A percentile compares a stretch with the other conserved stretches of the same genome.
Conservation (phyloP, 30 jellyfish, hydroid and myxozoan species). For the Nemopilema nomurai region DNA sequence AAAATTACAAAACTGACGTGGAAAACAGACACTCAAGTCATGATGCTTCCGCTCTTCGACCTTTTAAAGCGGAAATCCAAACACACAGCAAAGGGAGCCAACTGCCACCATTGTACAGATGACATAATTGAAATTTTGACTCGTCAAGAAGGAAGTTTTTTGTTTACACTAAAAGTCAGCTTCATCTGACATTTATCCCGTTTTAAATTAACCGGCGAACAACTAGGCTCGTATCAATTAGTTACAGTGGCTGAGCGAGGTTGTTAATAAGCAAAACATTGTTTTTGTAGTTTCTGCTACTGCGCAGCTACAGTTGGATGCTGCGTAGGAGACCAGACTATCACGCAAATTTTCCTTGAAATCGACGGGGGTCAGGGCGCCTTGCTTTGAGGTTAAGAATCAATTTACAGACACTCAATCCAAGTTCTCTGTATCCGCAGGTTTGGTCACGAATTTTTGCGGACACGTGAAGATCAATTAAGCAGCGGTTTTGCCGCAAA, state of each 20-base stretch:
- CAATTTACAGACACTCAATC: not conserved
- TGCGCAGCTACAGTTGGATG: not conserved
- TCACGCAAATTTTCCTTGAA: not conserved
- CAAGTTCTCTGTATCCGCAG: not conserved
- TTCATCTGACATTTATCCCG: not conserved
- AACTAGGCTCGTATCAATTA: not conserved
- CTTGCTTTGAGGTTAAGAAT: not conserved
- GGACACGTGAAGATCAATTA: not conserved
- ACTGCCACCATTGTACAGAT: not conserved
- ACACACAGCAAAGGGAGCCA: not conserved
- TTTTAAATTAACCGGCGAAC: too few relatives aligned
- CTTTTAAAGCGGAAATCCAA: not conserved
- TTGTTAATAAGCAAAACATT: too few relatives aligned
- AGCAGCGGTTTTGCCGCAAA: not conserved
- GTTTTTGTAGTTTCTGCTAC: too few relatives aligned
- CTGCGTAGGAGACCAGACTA: not conserved
- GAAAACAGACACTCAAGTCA: not conserved
- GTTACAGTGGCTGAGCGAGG: not conserved
- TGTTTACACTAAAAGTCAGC: not conserved
- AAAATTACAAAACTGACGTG: not conserved
- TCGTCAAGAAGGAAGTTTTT: not conserved
- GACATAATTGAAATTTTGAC: not conserved
- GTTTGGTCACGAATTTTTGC: not conserved
- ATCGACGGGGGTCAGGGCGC: not conserved
- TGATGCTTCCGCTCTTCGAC: not conserved